These are phyloP conservation scores for Gastrophryne carolinensis DNA, from an alignment of 2,797 vertebrate species.

Conservation along the genomic window DNA sequence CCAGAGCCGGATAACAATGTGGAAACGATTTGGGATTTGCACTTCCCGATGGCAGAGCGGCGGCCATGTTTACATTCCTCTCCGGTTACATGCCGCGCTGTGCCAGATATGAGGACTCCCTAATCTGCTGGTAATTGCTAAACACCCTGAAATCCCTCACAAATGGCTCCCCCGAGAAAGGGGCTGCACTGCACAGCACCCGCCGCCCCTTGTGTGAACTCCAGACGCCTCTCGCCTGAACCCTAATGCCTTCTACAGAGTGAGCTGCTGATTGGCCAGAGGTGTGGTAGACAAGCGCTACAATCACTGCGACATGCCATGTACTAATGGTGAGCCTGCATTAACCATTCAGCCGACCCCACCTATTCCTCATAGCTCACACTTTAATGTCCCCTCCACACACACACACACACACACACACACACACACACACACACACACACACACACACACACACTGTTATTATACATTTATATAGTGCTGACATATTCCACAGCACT, in stretches of 20 bases:
- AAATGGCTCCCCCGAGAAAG: background rate
- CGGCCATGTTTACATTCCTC: background rate
- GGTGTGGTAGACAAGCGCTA: background rate
- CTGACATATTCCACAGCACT: too few species aligned
- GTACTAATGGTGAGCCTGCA: too few species aligned
- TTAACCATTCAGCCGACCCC: background rate
- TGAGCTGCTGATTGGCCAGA: conserved; percentile 7
- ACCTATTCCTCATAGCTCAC: too few species aligned
- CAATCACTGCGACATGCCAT: too few species aligned
- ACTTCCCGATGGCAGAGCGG: background rate
- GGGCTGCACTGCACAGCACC: background rate
- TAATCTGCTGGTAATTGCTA: background rate
- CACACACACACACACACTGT: too few species aligned
- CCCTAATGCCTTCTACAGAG: background rate
- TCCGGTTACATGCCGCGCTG: background rate
- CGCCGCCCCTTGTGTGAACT: conserved; percentile 24
- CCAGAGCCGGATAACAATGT: background rate
- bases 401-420: background rate
- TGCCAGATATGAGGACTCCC: background rate
- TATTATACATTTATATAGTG: too few species aligned
- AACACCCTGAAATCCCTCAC: background rate
- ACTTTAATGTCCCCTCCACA: too few species aligned
- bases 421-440: too few species aligned
- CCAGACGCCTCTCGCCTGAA: conserved; percentile 6
- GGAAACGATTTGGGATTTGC: background rate